Percentiles rank a stretch among this genome's conserved stretches.
These are phyloP conservation scores for Cyprinus carpio DNA, from an alignment of 2,113 vertebrate genomes.

Conservation along the genomic window DNA sequence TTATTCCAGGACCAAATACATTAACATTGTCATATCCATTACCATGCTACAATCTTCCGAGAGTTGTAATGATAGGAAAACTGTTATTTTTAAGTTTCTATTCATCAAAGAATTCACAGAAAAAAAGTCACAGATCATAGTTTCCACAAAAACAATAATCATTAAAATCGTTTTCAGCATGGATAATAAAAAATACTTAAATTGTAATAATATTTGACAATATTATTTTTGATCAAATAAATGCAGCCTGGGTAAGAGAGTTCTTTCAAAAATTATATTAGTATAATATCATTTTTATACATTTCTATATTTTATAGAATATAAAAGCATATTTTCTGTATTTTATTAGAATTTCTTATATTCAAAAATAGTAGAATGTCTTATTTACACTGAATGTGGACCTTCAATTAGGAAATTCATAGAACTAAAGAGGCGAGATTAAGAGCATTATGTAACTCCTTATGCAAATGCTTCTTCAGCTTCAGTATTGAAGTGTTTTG, in stretches of 20 bases:
- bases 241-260: neutral
- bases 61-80: neutral
- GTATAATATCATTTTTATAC: neutral
- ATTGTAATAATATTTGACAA: neutral
- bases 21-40: neutral
- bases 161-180: neutral
- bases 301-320: neutral
- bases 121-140: neutral
- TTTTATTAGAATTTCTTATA: neutral
- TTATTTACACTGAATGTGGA: neutral
- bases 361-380: neutral
- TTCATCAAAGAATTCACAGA: neutral
- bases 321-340: neutral
- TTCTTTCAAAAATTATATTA: neutral
- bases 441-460: slow-evolving; percentile 1
- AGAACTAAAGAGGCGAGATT: neutral
- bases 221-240: neutral
- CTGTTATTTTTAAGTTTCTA: neutral
- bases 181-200: neutral
- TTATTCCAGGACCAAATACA: neutral
- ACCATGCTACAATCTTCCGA: neutral
- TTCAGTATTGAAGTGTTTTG: neutral
- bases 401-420: neutral
- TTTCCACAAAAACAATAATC: neutral
- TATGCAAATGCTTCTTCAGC: neutral